phyloP scores from a whole-genome alignment of 2,888 invertebrate genomes.

The Drosophila meridionalis region DNA sequence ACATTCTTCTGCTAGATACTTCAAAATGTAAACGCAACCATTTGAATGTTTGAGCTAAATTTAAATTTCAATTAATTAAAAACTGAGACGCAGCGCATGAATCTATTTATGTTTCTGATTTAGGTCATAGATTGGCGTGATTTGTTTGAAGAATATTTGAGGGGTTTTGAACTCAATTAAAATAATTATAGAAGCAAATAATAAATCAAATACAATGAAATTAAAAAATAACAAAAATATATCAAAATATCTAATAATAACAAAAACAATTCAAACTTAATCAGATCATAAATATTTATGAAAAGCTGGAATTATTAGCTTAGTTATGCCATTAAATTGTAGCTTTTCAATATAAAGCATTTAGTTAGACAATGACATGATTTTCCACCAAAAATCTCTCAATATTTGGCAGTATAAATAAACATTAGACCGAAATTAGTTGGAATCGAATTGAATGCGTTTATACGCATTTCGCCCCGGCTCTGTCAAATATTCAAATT shows the following conservation, averaged over 20 bases:
- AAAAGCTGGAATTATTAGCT: not conserved
- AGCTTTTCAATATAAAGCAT: not conserved
- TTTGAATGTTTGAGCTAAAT: conserved; percentile 1
- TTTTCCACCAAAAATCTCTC: not conserved
- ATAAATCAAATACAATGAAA: not conserved
- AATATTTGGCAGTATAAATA: not conserved
- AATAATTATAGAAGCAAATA: not conserved
- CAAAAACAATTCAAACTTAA: too few species aligned
- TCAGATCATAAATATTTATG: not conserved
- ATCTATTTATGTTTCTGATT: not conserved
- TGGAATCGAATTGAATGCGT: not conserved
- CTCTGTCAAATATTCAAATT: conserved; percentile 3
- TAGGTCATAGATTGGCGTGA: not conserved
- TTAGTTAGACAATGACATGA: not conserved
- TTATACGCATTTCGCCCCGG: not conserved
- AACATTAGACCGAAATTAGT: not conserved
- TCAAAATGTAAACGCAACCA: not conserved
- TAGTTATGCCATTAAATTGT: not conserved
- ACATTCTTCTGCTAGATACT: not conserved
- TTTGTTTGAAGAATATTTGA: not conserved
- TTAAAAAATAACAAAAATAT: not conserved
- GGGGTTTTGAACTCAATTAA: not conserved
- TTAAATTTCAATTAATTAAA: conserved; percentile 8
- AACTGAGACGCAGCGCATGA: not conserved
- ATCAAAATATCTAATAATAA: not conserved